A percentile compares a stretch with the other conserved stretches of the same genome.
phyloP scores from a whole-genome alignment of 2,888 invertebrate species.

The Ectobius pallidus region DNA sequence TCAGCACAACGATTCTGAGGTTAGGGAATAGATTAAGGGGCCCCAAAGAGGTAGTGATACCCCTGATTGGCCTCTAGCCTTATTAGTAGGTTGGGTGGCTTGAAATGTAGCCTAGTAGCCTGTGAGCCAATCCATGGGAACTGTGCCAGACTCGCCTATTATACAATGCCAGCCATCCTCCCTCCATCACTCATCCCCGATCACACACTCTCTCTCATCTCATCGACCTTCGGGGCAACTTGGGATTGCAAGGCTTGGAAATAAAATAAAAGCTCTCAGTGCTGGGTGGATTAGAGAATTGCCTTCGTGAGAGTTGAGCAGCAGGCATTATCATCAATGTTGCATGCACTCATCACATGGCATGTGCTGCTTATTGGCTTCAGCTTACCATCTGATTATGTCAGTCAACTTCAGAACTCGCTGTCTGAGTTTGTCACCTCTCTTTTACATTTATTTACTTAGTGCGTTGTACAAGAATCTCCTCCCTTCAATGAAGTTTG shows the following conservation, averaged over 20 bases:
- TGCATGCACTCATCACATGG: slow-evolving; percentile 5
- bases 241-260: slow-evolving; percentile 25
- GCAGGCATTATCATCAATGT: slow-evolving; percentile 10
- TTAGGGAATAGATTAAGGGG: no score
- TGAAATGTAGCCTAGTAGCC: slow-evolving; percentile 31
- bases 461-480: no score
- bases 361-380: slow-evolving; percentile 1
- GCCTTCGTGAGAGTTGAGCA: slow-evolving; percentile 9
- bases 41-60: no score
- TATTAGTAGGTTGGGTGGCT: slow-evolving; percentile 30
- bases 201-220: slow-evolving; percentile 17
- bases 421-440: no score
- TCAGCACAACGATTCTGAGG: no score
- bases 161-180: slow-evolving; percentile 1
- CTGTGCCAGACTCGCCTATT: slow-evolving; percentile 22
- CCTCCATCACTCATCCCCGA: slow-evolving; percentile 12
- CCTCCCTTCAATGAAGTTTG: no score
- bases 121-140: slow-evolving; percentile 29
- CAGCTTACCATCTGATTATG: background rate
- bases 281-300: slow-evolving; percentile 24
- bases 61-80: slow-evolving; percentile 31
- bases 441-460: no score
- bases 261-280: slow-evolving; percentile 28
- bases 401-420: background rate
- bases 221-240: slow-evolving; percentile 28